A percentile compares a stretch with the other conserved stretches of the same genome.
phyloP scores from a whole-genome alignment of 1,140 invertebrate species.

The Sminthurides bifidus region DNA sequence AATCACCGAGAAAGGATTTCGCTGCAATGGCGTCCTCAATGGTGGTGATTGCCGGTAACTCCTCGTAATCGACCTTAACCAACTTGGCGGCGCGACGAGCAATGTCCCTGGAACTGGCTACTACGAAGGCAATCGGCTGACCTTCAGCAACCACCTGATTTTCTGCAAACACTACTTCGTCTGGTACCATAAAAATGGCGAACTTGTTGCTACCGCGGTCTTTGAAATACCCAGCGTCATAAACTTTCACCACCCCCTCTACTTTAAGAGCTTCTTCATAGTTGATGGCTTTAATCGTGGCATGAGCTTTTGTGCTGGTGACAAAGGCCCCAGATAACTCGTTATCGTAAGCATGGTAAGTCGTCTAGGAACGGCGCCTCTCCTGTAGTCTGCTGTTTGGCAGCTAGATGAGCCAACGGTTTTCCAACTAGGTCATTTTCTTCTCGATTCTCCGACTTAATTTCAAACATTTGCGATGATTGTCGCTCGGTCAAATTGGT shows the following conservation, averaged over 20 bases:
- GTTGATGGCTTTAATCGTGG: slow-evolving; percentile 32
- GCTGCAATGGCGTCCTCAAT: slow-evolving; percentile 32
- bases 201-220: slow-evolving; percentile 27
- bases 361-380: slow-evolving; percentile 30
- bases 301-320: slow-evolving; percentile 25
- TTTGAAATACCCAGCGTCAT: slow-evolving; percentile 34
- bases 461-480: too few relatives aligned
- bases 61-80: slow-evolving; percentile 35
- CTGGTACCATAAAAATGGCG: slow-evolving; percentile 31
- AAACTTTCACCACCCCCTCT: slow-evolving; percentile 36
- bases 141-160: slow-evolving; percentile 29
- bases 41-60: slow-evolving; percentile 34
- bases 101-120: slow-evolving; percentile 29
- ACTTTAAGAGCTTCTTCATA: slow-evolving; percentile 26
- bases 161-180: slow-evolving; percentile 34
- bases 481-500: too few relatives aligned
- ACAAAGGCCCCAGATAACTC: slow-evolving; percentile 31
- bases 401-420: slow-evolving; percentile 17
- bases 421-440: slow-evolving; percentile 22
- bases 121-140: slow-evolving; percentile 35
- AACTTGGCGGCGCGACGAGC: slow-evolving; percentile 33
- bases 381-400: slow-evolving; percentile 27
- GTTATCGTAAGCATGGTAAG: slow-evolving; percentile 21
- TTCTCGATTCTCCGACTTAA: too few relatives aligned
- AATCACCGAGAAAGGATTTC: slow-evolving; percentile 12